Evolutionary conservation across 2,888 invertebrate species (phyloP).

Genomic region (Odontocolon sp.): DNA sequence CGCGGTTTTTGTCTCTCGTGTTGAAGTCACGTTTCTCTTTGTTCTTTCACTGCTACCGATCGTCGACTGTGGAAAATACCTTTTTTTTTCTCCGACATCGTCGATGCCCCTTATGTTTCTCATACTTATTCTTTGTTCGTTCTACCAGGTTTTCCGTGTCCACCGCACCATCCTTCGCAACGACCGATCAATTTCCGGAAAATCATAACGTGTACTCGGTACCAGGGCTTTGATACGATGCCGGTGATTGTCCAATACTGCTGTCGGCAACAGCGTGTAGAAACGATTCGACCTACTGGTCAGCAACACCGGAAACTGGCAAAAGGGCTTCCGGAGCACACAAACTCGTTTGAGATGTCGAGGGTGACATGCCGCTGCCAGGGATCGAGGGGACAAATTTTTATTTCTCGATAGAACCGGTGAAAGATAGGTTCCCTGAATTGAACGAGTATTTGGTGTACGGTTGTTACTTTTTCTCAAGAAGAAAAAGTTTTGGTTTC

Average conservation of each 20-base stretch:
- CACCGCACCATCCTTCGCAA: conserved; percentile 18
- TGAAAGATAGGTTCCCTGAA: no score
- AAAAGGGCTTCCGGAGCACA: conserved; percentile 14
- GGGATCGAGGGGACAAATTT: neutral
- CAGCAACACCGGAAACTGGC: conserved; percentile 21
- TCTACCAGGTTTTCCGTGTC: neutral
- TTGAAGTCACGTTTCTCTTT: conserved; percentile 15
- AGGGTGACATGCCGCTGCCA: neutral
- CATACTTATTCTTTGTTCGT: neutral
- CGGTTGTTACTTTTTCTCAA: no score
- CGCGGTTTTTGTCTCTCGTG: no score
- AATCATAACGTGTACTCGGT: conserved; percentile 32
- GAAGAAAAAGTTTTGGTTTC: no score
- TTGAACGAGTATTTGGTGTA: no score
- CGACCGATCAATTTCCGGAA: conserved; percentile 59
- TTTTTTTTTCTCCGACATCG: no score
- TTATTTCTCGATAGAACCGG: no score
- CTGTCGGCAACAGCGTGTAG: neutral
- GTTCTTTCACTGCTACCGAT: neutral
- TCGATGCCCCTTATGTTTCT: neutral
- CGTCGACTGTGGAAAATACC: no score
- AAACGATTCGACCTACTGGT: neutral
- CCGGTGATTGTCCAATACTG: neutral
- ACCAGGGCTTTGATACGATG: neutral
- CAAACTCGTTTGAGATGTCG: conserved; percentile 11